Conservation (phyloP, 2,797 vertebrate genomes). For the Capromys pilorides region DNA sequence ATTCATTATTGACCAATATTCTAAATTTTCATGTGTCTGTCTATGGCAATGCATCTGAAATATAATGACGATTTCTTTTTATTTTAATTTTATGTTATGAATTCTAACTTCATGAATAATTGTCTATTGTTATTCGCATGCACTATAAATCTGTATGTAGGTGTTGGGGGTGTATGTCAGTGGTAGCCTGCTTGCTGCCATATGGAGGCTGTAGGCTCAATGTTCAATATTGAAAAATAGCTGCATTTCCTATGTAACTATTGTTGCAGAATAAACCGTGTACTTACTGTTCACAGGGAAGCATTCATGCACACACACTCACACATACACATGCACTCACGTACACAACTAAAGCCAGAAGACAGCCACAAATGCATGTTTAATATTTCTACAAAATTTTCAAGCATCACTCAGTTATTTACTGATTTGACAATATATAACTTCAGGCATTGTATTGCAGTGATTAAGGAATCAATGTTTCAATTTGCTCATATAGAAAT, state of each 20-base stretch:
- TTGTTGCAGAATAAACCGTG: neutral
- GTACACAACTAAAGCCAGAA: neutral
- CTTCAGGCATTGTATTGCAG: neutral
- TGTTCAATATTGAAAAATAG: neutral
- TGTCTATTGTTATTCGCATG: neutral
- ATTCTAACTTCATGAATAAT: neutral
- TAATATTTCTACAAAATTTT: neutral
- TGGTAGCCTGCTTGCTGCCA: neutral
- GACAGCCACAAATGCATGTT: neutral
- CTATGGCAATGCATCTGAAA: neutral
- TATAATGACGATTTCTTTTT: neutral
- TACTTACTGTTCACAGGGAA: neutral
- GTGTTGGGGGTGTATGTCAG: neutral
- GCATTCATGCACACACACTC: neutral
- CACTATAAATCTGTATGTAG: neutral
- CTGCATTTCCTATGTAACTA: neutral
- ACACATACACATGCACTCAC: neutral
- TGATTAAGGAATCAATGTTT: neutral
- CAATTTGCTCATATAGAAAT: neutral
- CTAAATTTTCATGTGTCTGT: neutral
- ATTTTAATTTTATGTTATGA: neutral
- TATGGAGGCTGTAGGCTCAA: neutral
- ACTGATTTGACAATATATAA: neutral
- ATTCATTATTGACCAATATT: neutral
- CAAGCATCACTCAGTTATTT: neutral